Evolutionary conservation across 2,113 vertebrate species (phyloP), one percentile per base, ranked within the genome.

Genomic region (Agapornis roseicollis): DNA sequence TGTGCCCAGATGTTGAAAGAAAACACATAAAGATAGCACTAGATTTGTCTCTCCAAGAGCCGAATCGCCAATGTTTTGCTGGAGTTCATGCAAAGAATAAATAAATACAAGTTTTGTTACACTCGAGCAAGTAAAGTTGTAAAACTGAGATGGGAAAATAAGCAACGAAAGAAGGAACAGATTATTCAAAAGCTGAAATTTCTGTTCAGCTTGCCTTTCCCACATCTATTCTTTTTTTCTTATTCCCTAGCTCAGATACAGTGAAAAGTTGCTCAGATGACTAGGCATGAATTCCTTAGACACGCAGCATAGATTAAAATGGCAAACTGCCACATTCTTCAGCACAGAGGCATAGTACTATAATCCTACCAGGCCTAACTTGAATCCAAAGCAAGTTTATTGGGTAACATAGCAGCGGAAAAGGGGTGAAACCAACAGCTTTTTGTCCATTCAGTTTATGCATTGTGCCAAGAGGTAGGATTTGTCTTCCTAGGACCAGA

Each of bases 291-390:
- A 93, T 73, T 58, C 68, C 79, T 85, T 66, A 83, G 71, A 91
- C 58, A 80, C 13, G 60, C 25, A 58, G 39, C 56, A 56, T 6
- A 85, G 68, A 94, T 76, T 91, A 79, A 96, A 96, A 89, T 88
- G 85, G 74, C 95, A 93, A 83, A 85, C 18, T 80, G 85, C 92
- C 96, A 90, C 25, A 41, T 58, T 80, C 53, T 65, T 73, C 41
- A 90, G 63, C 71, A 90, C 82, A 90, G 82, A 91, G 53, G 31
- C 71, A 69, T 25, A 85, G 50, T 22, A 29, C 46, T 78, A 10
- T 80, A 94, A 92, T 80, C 76, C 68, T 78, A 68, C 13, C 6
- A 74, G 24, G 60, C 55, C 73, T 88, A 83, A 88, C 80, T 0
- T 63, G 64, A 83, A 93, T 63, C 41, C 41, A 58, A 63, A n/a